Percentiles rank a stretch among this genome's conserved stretches.
phyloP scores from a whole-genome alignment of 2,888 invertebrate species.

The Patella depressa region DNA sequence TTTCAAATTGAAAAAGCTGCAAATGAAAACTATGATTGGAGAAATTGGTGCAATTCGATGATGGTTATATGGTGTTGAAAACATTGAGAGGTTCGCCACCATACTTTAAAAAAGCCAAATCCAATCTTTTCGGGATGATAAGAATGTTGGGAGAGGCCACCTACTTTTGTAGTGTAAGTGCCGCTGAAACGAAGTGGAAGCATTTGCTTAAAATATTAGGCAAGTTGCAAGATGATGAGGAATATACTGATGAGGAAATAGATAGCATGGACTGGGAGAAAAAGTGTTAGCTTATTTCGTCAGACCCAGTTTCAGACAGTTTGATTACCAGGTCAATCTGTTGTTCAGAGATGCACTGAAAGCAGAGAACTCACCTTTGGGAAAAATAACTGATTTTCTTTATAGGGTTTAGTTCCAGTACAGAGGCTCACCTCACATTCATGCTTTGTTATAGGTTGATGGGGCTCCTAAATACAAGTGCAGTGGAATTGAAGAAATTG shows the following conservation, averaged over 20 bases:
- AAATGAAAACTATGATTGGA: no score
- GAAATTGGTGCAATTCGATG: no score
- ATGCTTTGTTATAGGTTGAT: slow-evolving; percentile 42
- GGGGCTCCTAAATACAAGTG: slow-evolving; percentile 35
- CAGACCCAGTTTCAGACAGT: slow-evolving; percentile 47
- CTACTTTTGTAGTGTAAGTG: slow-evolving; percentile 35
- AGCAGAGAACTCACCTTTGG: slow-evolving; percentile 32
- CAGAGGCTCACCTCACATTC: slow-evolving; percentile 48
- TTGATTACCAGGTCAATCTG: slow-evolving; percentile 41
- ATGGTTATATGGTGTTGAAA: slow-evolving; percentile 26
- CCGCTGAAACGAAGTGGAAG: slow-evolving; percentile 36
- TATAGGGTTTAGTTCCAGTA: slow-evolving; percentile 51
- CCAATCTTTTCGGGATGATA: slow-evolving; percentile 38
- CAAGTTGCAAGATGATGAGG: slow-evolving; percentile 29
- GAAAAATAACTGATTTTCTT: slow-evolving; percentile 39
- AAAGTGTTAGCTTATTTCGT: slow-evolving; percentile 36
- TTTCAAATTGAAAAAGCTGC: no score
- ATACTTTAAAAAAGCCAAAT: slow-evolving; percentile 9
- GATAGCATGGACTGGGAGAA: slow-evolving; percentile 34
- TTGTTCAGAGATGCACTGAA: slow-evolving; percentile 33
- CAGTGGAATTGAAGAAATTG: slow-evolving; percentile 29
- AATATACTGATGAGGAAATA: slow-evolving; percentile 26
- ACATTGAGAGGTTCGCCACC: slow-evolving; percentile 22
- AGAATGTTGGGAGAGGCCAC: slow-evolving; percentile 40
- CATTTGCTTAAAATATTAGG: neutral